phyloP scores from a whole-genome alignment of 2,888 invertebrate genomes.

The Galerucella nymphaeae region DNA sequence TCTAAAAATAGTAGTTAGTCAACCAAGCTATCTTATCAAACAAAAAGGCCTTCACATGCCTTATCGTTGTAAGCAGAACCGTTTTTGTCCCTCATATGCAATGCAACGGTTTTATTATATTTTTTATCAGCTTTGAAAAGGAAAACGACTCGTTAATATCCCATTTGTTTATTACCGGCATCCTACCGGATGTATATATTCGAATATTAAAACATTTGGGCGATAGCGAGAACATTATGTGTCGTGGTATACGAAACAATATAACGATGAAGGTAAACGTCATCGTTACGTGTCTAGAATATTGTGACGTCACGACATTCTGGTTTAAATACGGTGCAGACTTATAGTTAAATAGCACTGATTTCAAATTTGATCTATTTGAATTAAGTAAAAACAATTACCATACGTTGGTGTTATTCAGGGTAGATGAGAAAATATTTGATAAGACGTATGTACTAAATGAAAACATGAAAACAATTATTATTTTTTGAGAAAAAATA shows the following conservation, averaged over 20 bases:
- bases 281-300: slow-evolving; percentile 52
- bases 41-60: background rate
- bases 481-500: too few species aligned
- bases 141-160: slow-evolving; percentile 7
- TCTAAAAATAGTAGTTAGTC: background rate
- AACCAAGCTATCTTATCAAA: background rate
- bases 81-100: background rate
- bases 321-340: slow-evolving; percentile 39
- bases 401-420: too few species aligned
- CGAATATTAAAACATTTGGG: slow-evolving; percentile 30
- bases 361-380: background rate
- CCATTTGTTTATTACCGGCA: slow-evolving; percentile 25
- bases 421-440: too few species aligned
- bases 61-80: background rate
- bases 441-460: too few species aligned
- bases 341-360: background rate
- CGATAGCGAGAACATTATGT: slow-evolving; percentile 27
- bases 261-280: slow-evolving; percentile 39
- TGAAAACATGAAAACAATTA: too few species aligned
- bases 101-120: background rate
- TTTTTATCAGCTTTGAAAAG: slow-evolving; percentile 15
- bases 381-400: background rate
- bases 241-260: slow-evolving; percentile 37
- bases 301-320: slow-evolving; percentile 49
- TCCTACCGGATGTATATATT: slow-evolving; percentile 30